Base-by-base conservation (phyloP, 2,797 vertebrate genomes). In the Spheniscus humboldti region DNA sequence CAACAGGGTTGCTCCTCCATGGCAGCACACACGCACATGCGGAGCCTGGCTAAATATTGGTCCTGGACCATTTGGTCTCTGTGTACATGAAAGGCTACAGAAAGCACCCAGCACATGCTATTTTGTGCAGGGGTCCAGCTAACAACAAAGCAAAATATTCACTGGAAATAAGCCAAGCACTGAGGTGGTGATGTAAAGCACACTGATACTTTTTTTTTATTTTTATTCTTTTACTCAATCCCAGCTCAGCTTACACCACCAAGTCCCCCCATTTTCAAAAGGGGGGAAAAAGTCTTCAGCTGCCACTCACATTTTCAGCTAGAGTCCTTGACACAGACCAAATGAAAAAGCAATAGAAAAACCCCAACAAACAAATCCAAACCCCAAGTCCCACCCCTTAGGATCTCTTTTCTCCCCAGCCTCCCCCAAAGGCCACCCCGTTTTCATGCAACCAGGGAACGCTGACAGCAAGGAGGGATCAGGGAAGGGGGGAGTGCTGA, bases 11-110 rank as follows among this genome's bases (percentile, higher is more conserved):
- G 8, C 27, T 87, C 25, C 55, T 48, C 43, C 0, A 0, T 9
- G 81, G 53, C 45, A 72, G n/a, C 60, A 31, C 14, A 4, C 31
- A 31, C 0, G 0, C 25, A 37, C 33, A 17, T 0, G 0, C 11
- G 4, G 55, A 68, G 15, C 71, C 81, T 67, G 50, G 18, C 22
- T 92, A 56, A 77, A 68, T n/a, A 47, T 18, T 22, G 25, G n/a
- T 39, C n/a, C 85, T 73, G 37, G 50, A 22, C 45, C 7, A 0
- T 31, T 76, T 39, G 62, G 23, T 62, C 31, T 78, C 56, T 55
- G 22, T 4, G 2, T 31, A 59, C 28, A 11, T 45, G 48, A 53
- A 87, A 79, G n/a, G 67, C 55, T 68, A 31, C 27, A 55, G 59
- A 22, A 74, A 81, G 50, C 53, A 13, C 1, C 41, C 63, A 83